These are phyloP conservation scores for Anhinga rufa DNA, from an alignment of 2,113 vertebrate genomes.

Conservation along the genomic window DNA sequence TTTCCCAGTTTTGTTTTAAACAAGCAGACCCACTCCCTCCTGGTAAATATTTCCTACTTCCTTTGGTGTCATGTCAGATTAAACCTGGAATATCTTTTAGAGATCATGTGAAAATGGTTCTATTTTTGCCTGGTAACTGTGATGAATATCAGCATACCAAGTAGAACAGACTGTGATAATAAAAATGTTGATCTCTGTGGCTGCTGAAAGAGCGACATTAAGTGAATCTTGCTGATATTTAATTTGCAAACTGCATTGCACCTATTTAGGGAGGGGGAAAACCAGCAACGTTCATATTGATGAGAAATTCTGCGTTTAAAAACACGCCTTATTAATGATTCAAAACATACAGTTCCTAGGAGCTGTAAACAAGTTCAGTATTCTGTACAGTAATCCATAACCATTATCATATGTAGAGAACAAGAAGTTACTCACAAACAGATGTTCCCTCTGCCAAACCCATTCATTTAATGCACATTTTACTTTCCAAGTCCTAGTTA, in stretches of 20 bases:
- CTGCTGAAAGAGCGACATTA: background rate
- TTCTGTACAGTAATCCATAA: conserved; percentile 43
- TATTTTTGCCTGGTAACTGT: background rate
- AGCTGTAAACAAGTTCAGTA: conserved; percentile 31
- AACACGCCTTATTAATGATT: conserved; percentile 4
- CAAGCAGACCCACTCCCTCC: background rate
- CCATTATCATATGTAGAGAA: conserved; percentile 35
- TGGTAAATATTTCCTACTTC: background rate
- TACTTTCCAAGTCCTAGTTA: conserved; percentile 24
- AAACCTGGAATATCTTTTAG: background rate
- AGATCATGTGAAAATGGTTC: background rate
- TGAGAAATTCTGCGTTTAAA: conserved; percentile 43
- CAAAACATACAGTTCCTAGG: conserved; percentile 17
- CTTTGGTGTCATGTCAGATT: background rate
- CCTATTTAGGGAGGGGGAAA: background rate
- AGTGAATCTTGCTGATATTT: background rate
- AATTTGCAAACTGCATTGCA: conserved; percentile 16
- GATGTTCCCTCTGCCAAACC: conserved; percentile 24
- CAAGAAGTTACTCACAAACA: conserved; percentile 46
- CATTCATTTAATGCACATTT: conserved; percentile 31
- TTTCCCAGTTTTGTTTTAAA: background rate
- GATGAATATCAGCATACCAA: conserved; percentile 2
- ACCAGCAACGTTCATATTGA: background rate
- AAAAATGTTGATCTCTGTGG: conserved; percentile 8
- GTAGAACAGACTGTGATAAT: background rate